phyloP scores from a whole-genome alignment of 2,888 invertebrate species.

The Pachycephus smyrnensis region DNA sequence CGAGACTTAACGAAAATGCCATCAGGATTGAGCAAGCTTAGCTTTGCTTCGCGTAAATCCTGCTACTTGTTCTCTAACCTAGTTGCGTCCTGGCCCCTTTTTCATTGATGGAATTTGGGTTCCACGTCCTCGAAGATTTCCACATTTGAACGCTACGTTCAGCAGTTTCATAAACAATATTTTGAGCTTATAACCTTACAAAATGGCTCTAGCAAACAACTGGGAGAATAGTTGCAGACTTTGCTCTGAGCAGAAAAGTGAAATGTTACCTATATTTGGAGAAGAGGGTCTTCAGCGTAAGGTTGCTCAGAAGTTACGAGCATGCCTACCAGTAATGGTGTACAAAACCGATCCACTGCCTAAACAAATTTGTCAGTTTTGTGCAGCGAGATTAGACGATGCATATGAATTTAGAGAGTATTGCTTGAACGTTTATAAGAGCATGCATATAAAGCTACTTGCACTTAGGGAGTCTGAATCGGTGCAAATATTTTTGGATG shows the following conservation, averaged over 20 bases:
- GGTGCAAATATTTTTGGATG: constrained; percentile 54
- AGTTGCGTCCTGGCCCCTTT: background rate
- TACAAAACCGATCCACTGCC: constrained; percentile 60
- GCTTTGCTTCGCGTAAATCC: background rate
- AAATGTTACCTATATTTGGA: constrained; percentile 57
- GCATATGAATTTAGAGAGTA: constrained; percentile 55
- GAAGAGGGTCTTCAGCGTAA: constrained; percentile 52
- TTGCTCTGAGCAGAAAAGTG: constrained; percentile 52
- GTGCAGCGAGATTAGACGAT: constrained; percentile 56
- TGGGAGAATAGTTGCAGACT: constrained; percentile 55
- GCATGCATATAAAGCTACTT: constrained; percentile 49
- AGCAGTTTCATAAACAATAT: background rate
- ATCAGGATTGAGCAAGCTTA: background rate
- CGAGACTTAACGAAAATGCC: constrained; percentile 2
- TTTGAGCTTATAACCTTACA: background rate
- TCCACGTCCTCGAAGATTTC: background rate
- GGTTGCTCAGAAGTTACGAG: constrained; percentile 53
- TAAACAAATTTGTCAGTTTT: constrained; percentile 60
- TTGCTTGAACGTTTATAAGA: constrained; percentile 52
- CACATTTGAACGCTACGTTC: background rate
- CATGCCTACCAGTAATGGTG: constrained; percentile 55
- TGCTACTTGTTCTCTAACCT: constrained; percentile 1
- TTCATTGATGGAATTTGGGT: constrained; percentile 7
- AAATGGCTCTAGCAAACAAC: constrained; percentile 38
- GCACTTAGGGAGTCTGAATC: constrained; percentile 40